Conservation (phyloP, 2,113 vertebrate genomes). For the Catharus fuscescens region DNA sequence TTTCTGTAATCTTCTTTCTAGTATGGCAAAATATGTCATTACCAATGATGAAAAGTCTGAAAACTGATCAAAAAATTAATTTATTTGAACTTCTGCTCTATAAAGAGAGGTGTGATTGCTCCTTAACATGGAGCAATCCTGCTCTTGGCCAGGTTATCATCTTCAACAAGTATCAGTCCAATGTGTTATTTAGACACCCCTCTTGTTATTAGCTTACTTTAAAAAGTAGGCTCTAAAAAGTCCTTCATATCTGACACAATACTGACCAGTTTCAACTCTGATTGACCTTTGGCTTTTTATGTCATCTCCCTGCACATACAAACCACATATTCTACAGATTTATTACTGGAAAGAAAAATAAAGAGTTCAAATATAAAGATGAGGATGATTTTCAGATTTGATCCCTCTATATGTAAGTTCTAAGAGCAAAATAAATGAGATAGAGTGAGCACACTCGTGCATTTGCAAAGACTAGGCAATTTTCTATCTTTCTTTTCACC, state of each 20-base stretch:
- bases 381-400: background rate
- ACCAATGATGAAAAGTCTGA: background rate
- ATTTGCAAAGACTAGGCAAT: background rate
- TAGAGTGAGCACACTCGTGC: background rate
- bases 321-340: background rate
- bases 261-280: background rate
- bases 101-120: background rate
- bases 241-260: background rate
- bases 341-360: background rate
- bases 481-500: background rate
- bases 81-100: background rate
- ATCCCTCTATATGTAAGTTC: background rate
- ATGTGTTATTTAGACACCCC: background rate
- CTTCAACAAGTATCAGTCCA: background rate
- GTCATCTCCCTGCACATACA: background rate
- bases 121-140: background rate
- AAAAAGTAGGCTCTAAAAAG: background rate
- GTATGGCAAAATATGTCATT: background rate
- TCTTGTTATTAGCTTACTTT: background rate
- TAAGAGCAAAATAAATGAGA: background rate
- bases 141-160: accelerated
- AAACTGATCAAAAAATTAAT: background rate
- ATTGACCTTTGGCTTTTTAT: background rate
- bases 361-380: background rate
- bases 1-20: background rate